These are phyloP conservation scores for Mesochorus sp. DNA, from an alignment of 2,888 invertebrate species.

Conservation along the genomic window DNA sequence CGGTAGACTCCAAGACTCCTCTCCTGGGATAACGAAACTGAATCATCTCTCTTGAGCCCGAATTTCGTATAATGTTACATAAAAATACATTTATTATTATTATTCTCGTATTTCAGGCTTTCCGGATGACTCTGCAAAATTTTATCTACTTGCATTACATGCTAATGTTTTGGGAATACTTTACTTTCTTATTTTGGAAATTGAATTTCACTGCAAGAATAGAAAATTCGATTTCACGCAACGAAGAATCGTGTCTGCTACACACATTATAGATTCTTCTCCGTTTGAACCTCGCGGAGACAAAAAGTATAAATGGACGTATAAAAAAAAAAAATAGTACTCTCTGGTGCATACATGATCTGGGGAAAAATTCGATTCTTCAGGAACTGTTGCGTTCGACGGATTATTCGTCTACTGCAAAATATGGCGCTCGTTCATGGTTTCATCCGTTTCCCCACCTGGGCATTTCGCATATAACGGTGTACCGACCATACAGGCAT, in stretches of 20 bases:
- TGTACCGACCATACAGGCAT: neutral
- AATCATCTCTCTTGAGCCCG: conserved; percentile 3
- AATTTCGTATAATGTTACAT: conserved; percentile 19
- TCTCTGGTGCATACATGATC: too few species aligned
- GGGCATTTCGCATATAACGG: neutral
- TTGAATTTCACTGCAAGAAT: too few species aligned
- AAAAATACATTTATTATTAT: conserved; percentile 34
- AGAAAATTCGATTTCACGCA: too few species aligned
- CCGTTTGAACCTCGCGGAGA: too few species aligned
- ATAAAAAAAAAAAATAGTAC: too few species aligned
- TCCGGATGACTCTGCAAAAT: too few species aligned
- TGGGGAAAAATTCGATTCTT: neutral
- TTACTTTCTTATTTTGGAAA: too few species aligned
- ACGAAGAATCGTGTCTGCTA: too few species aligned
- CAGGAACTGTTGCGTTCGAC: neutral
- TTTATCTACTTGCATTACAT: too few species aligned
- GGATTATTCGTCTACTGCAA: conserved; percentile 5
- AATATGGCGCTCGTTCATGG: neutral
- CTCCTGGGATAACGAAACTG: conserved; percentile 36
- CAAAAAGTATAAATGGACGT: too few species aligned
- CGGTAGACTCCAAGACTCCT: conserved; percentile 10
- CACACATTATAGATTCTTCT: too few species aligned
- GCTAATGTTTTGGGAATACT: too few species aligned
- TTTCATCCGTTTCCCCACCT: neutral
- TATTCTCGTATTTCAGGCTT: neutral